Percentiles rank a stretch among this genome's conserved stretches.
Conservation (phyloP, 2,113 vertebrate genomes). For the Sapajus apella region DNA sequence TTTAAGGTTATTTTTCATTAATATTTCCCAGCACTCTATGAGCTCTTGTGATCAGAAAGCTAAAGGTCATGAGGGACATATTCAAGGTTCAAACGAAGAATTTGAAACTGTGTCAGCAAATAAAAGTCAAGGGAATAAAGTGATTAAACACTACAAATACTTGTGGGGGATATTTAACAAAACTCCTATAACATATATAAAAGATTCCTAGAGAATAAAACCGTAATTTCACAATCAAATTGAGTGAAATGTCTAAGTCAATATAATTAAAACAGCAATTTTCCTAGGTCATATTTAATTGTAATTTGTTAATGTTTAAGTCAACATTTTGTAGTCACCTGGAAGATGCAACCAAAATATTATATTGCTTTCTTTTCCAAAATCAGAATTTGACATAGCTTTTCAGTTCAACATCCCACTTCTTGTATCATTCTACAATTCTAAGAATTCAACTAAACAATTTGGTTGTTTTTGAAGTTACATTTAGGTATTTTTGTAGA, state of each 20-base stretch:
- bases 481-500: not conserved
- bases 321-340: not conserved
- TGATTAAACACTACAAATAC: conserved; percentile 35
- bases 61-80: not conserved
- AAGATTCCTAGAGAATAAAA: not conserved
- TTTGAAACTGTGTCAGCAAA: not conserved
- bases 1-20: not conserved
- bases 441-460: conserved; percentile 7
- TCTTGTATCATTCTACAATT: conserved; percentile 18
- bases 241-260: not conserved
- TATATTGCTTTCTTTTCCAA: conserved; percentile 10
- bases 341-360: not conserved
- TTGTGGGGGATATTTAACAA: not conserved
- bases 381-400: not conserved
- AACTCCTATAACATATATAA: not conserved
- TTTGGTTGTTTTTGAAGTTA: not conserved
- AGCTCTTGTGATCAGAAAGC: conserved; percentile 27
- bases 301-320: not conserved
- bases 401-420: conserved; percentile 35
- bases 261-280: conserved; percentile 5
- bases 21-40: not conserved
- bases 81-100: not conserved
- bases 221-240: not conserved
- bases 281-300: conserved; percentile 9
- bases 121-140: not conserved